Base-by-base conservation (phyloP, 2,888 invertebrate genomes). In the Hedychridium roseum region DNA sequence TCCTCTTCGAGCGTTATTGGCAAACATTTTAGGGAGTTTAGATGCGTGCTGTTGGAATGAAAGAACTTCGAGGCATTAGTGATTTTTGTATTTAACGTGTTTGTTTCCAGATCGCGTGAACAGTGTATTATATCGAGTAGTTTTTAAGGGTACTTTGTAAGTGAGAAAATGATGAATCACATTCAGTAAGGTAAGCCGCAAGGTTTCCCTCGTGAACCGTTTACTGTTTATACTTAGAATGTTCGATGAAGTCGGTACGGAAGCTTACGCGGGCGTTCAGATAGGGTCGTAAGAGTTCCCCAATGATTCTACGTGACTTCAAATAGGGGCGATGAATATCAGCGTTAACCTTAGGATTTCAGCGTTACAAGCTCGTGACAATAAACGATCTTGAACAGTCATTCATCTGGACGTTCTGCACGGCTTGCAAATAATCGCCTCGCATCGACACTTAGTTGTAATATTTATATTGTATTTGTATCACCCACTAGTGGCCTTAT, bases 401-500 rank as follows among this genome's bases (percentile, higher is more conserved):
- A 17, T 9, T 17, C 15, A 9, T 43, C 46, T 51, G 50, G 51
- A 51, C 50, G 28, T 18, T 14, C 18, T 15, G 31, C 38, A 50
- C 58, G 60, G 47, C 23, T 30, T 44, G 50, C 45, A 48, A 36
- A 55, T 38, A 48, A 65, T 72, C 66, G 60, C 60, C 62, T 66
- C 59, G 60, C 57, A 64, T 44, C 54, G 64, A 66, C 61, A 66
- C 67, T 60, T 72, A 70, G 65, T 59, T 59, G 58, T 72, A 69
- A 72, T 68, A 70, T 74, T 76, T 73, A 71, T 71, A 74, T 73
- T 68, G 55, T 71, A 76, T 69, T 70, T 75, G 70, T 76, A 76
- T 76, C 67, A 77, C 65, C 78, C 70, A 71, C 73, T 78, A 78
- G 78, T 77, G 78, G 78, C 78, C 78, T 78, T 78, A 77, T 72